These are phyloP conservation scores for Dryocosmus kuriphilus DNA, from an alignment of 2,888 invertebrate species.

Conservation along the genomic window DNA sequence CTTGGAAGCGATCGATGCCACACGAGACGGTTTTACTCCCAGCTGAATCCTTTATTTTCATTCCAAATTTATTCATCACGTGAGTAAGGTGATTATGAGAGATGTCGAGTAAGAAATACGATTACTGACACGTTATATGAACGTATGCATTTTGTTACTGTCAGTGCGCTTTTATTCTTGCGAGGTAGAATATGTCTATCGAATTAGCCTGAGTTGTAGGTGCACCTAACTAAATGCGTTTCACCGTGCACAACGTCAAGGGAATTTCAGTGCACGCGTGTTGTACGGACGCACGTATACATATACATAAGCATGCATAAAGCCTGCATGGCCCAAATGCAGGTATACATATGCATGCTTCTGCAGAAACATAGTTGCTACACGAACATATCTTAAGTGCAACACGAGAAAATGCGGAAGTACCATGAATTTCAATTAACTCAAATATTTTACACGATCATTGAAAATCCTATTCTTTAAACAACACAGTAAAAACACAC, in stretches of 20 bases:
- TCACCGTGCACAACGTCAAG: slow-evolving; percentile 39
- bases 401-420: not conserved
- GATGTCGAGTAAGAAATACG: slow-evolving; percentile 4
- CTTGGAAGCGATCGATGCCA: not conserved
- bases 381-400: slow-evolving; percentile 38
- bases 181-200: slow-evolving; percentile 19
- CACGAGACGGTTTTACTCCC: not conserved
- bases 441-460: slow-evolving; percentile 12
- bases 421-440: slow-evolving; percentile 4
- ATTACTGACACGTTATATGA: slow-evolving; percentile 15
- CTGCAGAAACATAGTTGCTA: slow-evolving; percentile 36
- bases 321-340: slow-evolving; percentile 39
- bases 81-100: slow-evolving; percentile 2
- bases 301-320: slow-evolving; percentile 39
- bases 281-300: not conserved
- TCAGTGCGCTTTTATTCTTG: slow-evolving; percentile 22
- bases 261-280: slow-evolving; percentile 43
- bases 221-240: slow-evolving; percentile 46
- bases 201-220: slow-evolving; percentile 26
- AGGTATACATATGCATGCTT: slow-evolving; percentile 50
- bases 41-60: not conserved
- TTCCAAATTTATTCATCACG: not conserved
- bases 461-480: not conserved
- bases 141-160: not conserved
- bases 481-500: too few species aligned